phyloP scores from a whole-genome alignment of 2,113 vertebrate species.

The Bubo bubo region DNA sequence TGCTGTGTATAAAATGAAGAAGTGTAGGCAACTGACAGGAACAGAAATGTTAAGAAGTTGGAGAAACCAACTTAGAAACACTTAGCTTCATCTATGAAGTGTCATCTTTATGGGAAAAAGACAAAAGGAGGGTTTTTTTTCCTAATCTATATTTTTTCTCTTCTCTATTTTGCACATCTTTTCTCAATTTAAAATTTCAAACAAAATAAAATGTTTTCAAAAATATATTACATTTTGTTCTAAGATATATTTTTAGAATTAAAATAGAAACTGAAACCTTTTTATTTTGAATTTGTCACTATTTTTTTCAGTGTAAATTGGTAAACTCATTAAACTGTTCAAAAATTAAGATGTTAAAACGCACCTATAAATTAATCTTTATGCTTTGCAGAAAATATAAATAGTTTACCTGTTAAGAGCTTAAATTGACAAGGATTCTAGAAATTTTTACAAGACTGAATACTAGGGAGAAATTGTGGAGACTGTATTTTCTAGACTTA shows the following conservation, averaged over 20 bases:
- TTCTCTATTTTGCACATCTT: not conserved
- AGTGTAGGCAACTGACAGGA: not conserved
- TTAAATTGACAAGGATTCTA: not conserved
- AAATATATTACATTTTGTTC: not conserved
- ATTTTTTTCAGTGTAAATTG: not conserved
- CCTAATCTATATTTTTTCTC: not conserved
- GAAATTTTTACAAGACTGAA: not conserved
- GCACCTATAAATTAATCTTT: not conserved
- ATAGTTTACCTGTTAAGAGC: not conserved
- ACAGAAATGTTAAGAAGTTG: not conserved
- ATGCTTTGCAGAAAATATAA: not conserved
- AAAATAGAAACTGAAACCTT: not conserved
- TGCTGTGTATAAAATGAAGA: not conserved
- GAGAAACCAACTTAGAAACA: not conserved
- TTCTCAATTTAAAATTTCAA: not conserved
- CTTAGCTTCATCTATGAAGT: not conserved
- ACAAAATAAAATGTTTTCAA: not conserved
- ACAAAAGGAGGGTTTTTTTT: fast-evolving
- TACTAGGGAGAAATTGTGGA: not conserved
- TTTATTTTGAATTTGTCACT: not conserved
- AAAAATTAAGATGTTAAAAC: not conserved
- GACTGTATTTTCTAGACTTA: not conserved
- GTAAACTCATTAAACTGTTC: not conserved
- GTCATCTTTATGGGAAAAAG: not conserved
- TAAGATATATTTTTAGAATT: not conserved